These are phyloP conservation scores for Synodontis membranacea DNA, from an alignment of 2,113 vertebrate species.

Conservation along the genomic window DNA sequence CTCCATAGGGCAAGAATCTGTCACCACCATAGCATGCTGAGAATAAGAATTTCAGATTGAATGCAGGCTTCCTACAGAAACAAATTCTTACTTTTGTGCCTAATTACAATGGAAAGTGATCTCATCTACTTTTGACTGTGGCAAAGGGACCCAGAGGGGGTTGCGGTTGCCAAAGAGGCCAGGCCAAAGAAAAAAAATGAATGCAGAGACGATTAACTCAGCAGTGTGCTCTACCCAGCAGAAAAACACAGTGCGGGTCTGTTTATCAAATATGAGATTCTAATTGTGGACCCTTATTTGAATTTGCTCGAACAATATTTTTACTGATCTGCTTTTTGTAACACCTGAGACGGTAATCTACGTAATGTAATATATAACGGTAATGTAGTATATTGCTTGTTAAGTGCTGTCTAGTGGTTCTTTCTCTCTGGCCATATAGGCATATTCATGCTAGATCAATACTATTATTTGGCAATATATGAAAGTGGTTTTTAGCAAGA, in stretches of 20 bases:
- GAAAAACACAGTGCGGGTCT: slow-evolving; percentile 10
- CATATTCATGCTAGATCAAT: neutral
- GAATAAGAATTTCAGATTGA: slow-evolving; percentile 19
- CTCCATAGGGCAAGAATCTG: slow-evolving; percentile 4
- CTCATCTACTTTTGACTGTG: slow-evolving; percentile 47
- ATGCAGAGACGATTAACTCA: slow-evolving; percentile 40
- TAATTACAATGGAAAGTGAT: slow-evolving; percentile 51
- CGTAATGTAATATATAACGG: no score
- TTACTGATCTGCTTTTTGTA: neutral
- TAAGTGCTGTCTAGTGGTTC: slow-evolving; percentile 2
- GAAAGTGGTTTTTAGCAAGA: slow-evolving; percentile 9
- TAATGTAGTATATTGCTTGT: neutral
- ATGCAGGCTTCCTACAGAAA: slow-evolving; percentile 29
- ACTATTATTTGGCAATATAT: neutral
- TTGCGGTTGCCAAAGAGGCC: slow-evolving; percentile 44
- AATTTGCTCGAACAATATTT: neutral
- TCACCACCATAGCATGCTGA: neutral
- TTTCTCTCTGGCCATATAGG: neutral
- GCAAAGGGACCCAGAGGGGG: slow-evolving; percentile 39
- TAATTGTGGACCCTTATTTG: neutral
- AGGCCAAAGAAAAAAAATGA: slow-evolving; percentile 27
- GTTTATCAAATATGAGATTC: slow-evolving; percentile 15
- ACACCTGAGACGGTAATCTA: neutral
- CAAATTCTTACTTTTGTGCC: slow-evolving; percentile 31
- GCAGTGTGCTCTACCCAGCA: slow-evolving; percentile 35